Evolutionary conservation across 2,888 invertebrate species (phyloP).

Genomic region (Macaria notata): DNA sequence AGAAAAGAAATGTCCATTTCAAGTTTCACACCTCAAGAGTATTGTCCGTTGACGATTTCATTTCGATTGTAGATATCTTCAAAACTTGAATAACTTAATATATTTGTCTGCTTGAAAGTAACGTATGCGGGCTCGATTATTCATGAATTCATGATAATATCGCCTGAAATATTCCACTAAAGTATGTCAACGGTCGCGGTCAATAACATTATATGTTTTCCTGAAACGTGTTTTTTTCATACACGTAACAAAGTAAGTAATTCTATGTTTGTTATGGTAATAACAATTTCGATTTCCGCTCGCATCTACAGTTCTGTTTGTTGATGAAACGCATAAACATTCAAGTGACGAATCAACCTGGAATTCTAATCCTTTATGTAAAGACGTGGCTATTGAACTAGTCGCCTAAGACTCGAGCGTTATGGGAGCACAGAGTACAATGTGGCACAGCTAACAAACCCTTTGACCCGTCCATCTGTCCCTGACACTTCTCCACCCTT

Average conservation of each 20-base stretch:
- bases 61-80: slow-evolving; percentile 17
- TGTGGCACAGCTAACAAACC: slow-evolving; percentile 32
- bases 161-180: slow-evolving; percentile 3
- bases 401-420: slow-evolving; percentile 20
- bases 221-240: slow-evolving; percentile 15
- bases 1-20: slow-evolving; percentile 45
- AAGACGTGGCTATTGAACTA: slow-evolving; percentile 23
- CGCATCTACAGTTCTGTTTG: slow-evolving; percentile 17
- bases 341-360: slow-evolving; percentile 24
- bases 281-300: slow-evolving; percentile 22
- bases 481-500: slow-evolving; percentile 48
- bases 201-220: slow-evolving; percentile 2
- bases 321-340: slow-evolving; percentile 28
- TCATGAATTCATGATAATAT: too few relatives aligned
- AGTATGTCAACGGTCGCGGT: slow-evolving; percentile 6
- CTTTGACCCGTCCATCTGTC: slow-evolving; percentile 48
- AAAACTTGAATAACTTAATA: too few relatives aligned
- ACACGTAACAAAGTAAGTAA: slow-evolving; percentile 3
- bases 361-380: slow-evolving; percentile 28
- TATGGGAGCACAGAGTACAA: slow-evolving; percentile 1
- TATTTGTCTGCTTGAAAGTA: too few relatives aligned
- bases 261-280: slow-evolving; percentile 19
- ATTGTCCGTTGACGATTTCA: slow-evolving; percentile 29
- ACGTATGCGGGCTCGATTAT: too few relatives aligned
- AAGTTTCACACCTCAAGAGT: slow-evolving; percentile 50